phyloP scores from a whole-genome alignment of 2,113 vertebrate species.

The Piaya cayana region DNA sequence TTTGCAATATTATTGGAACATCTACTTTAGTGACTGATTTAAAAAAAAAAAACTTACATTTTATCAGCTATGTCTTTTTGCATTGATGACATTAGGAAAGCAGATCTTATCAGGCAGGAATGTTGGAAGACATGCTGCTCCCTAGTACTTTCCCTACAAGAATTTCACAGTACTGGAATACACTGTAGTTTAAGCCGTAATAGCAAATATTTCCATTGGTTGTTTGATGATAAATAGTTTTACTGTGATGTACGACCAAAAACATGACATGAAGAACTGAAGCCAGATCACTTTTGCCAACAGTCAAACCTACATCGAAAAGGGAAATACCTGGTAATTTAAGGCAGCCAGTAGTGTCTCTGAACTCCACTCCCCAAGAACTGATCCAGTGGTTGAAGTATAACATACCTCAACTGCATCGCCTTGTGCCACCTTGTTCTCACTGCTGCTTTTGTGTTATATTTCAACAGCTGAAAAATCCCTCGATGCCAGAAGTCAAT shows the following conservation, averaged over 20 bases:
- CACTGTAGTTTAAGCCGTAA: neutral
- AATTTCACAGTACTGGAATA: neutral
- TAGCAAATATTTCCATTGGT: neutral
- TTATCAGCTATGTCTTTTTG: neutral
- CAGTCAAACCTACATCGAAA: neutral
- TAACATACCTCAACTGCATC: fast-evolving
- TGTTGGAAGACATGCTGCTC: neutral
- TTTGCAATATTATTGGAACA: neutral
- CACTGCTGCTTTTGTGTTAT: neutral
- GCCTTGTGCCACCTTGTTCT: neutral
- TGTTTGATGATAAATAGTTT: neutral
- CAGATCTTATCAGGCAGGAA: neutral
- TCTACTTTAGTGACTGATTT: neutral
- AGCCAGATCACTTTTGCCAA: neutral
- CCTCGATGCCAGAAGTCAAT: neutral
- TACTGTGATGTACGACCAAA: neutral
- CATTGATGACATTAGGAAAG: neutral
- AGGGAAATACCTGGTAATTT: neutral
- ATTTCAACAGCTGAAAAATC: neutral
- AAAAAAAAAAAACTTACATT: neutral
- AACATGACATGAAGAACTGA: neutral
- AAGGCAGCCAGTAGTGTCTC: neutral
- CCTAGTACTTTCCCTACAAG: neutral
- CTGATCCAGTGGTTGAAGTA: neutral
- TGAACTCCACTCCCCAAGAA: neutral